Base-by-base conservation (phyloP, 2,888 invertebrate genomes). In the Dinocampus coccinellae region DNA sequence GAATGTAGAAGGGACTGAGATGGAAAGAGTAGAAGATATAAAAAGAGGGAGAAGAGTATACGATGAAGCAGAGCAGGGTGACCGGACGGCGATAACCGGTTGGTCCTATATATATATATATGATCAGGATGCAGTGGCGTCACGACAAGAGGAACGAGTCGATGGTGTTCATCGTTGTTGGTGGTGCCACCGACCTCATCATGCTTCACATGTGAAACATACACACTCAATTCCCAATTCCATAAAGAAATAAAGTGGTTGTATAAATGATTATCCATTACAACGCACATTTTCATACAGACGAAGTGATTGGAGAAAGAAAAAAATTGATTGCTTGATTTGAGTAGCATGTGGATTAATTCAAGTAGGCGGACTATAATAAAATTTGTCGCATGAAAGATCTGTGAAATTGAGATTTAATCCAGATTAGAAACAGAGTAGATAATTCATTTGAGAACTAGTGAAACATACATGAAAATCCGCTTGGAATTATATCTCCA, bases 81-180 rank as follows among this genome's bases (percentile, higher is more conserved):
- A 67, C 55, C 20, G 36, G 52, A 36, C 34, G 47, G 63, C 55
- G 65, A 64, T 65, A 65, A 69, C 72, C 69, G 69, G 69, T 65
- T 60, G 69, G 65, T 33, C 33, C 24, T 60, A 60, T 60, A 24
- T 47, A 47, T 68, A 34, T 36, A 47, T 57, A 62, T 62, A 63
- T 55, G 36, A 57, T 39, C 62, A 47, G 34, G 47, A 67, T 65
- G 60, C 58, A 64, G 42, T 70, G 70, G 70, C 70, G 70, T 70
- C 70, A 70, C 52, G 36, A 47, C 29, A 39, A 39, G 11, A 33
- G 57, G 11, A 20, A 11, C 3, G 29, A 47, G 42, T 42, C n/a
- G 47, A 47, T 47, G 47, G 47, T 47, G 16, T 39, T 26, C 42
- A 47, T 42, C 42, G n/a, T 22, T 53, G 47, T 47, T 42, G 16